Evolutionary conservation across 2,888 invertebrate species (phyloP).

Genomic region (Dicyrtoma fusca): DNA sequence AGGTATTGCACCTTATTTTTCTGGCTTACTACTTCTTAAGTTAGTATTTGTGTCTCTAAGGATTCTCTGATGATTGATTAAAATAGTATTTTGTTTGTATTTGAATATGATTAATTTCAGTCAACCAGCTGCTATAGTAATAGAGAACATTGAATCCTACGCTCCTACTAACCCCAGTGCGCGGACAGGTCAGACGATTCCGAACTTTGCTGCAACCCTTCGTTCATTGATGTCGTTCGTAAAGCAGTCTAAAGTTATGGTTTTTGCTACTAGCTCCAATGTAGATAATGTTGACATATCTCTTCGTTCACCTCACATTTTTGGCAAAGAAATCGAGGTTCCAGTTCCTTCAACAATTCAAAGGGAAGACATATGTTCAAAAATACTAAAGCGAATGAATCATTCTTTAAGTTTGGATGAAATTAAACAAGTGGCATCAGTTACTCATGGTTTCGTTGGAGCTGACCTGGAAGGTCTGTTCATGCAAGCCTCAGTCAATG

Average conservation of each 20-base stretch:
- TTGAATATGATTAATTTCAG: conserved; percentile 60
- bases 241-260: conserved; percentile 63
- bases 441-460: conserved; percentile 88
- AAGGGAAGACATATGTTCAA: conserved; percentile 71
- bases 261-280: conserved; percentile 78
- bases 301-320: conserved; percentile 73
- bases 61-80: too few relatives aligned
- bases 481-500: conserved; percentile 66
- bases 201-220: conserved; percentile 40
- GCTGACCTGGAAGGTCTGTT: conserved; percentile 81
- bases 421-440: conserved; percentile 68
- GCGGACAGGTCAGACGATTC: conserved; percentile 62
- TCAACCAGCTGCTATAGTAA: conserved; percentile 75
- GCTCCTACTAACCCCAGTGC: conserved; percentile 71
- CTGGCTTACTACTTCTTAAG: too few relatives aligned
- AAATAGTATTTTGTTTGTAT: too few relatives aligned
- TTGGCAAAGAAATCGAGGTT: conserved; percentile 82
- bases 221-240: conserved; percentile 40
- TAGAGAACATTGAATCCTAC: conserved; percentile 83
- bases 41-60: too few relatives aligned
- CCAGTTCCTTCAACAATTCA: conserved; percentile 71
- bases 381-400: conserved; percentile 66
- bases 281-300: conserved; percentile 75
- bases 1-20: conserved; percentile 58
- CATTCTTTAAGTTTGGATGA: conserved; percentile 66